Conservation (phyloP, 2,888 invertebrate species). For the Lampropteryx suffumata region DNA sequence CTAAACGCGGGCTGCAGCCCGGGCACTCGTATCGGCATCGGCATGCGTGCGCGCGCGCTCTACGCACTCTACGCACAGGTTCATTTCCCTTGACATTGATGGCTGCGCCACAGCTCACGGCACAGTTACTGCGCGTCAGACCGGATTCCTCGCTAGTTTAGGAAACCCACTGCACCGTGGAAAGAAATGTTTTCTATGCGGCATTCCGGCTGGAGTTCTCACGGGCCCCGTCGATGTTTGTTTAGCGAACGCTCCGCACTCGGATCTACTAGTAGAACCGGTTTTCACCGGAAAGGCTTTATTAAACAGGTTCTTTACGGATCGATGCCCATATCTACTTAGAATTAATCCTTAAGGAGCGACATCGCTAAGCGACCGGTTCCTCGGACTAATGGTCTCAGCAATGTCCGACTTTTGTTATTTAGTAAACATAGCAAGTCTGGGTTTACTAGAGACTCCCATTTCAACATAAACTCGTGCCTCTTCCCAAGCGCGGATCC, state of each 20-base stretch:
- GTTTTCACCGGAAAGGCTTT: conserved; percentile 9
- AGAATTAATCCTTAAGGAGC: too few species aligned
- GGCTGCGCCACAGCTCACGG: conserved; percentile 31
- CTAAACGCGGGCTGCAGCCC: too few species aligned
- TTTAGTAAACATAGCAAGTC: too few species aligned
- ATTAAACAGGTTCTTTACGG: too few species aligned
- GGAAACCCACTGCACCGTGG: conserved; percentile 32
- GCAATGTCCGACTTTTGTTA: too few species aligned
- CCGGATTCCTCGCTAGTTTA: conserved; percentile 41
- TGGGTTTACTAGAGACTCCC: too few species aligned
- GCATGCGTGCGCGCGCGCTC: too few species aligned
- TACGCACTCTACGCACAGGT: conserved; percentile 15
- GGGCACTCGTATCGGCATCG: background rate
- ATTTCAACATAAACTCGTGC: too few species aligned
- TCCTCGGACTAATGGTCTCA: too few species aligned
- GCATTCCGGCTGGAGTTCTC: conserved; percentile 37
- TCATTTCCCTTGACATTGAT: conserved; percentile 38
- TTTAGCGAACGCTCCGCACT: conserved; percentile 4
- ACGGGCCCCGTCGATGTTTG: conserved; percentile 15
- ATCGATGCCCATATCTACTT: too few species aligned
- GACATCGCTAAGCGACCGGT: too few species aligned
- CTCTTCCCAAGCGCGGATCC: too few species aligned
- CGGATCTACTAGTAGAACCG: background rate
- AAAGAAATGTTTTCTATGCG: conserved; percentile 36
- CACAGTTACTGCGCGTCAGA: conserved; percentile 33